These are phyloP conservation scores for Turdus rufiventris DNA, from an alignment of 2,113 vertebrate species.

Conservation along the genomic window DNA sequence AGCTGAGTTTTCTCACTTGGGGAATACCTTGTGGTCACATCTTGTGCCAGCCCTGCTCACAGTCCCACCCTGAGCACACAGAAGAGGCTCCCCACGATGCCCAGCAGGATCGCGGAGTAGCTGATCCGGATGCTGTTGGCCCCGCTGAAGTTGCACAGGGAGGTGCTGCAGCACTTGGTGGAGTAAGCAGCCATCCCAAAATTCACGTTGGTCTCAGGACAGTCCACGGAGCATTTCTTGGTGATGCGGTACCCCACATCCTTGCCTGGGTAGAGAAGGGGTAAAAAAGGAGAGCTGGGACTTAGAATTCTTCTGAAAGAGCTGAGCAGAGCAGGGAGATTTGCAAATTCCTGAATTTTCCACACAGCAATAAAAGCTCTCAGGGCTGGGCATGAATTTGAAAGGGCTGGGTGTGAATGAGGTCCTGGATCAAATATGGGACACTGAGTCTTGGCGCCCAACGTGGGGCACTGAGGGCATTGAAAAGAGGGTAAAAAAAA, in stretches of 20 bases:
- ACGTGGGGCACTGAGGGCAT: too few species aligned
- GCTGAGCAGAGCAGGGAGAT: not conserved
- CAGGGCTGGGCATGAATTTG: not conserved
- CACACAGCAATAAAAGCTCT: not conserved
- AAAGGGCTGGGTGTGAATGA: not conserved
- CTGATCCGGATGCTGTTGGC: slow-evolving; percentile 45
- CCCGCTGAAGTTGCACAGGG: slow-evolving; percentile 47
- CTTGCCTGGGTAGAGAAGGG: not conserved
- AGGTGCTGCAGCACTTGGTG: slow-evolving; percentile 40
- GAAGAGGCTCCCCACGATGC: not conserved
- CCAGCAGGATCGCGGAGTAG: not conserved
- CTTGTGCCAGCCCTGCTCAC: not conserved
- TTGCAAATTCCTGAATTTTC: not conserved
- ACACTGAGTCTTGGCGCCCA: not conserved
- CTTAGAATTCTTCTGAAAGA: not conserved
- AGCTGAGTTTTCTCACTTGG: not conserved
- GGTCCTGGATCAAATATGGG: not conserved
- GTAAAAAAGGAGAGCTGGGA: not conserved
- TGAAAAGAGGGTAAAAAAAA: too few species aligned
- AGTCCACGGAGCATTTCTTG: slow-evolving; percentile 38
- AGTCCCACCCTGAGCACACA: not conserved
- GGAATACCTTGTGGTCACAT: not conserved
- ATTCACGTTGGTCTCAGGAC: not conserved
- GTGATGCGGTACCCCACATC: not conserved
- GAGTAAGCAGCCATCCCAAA: not conserved